phyloP scores from a whole-genome alignment of 1,140 invertebrate species.

The Dendrolimus kikuchii region DNA sequence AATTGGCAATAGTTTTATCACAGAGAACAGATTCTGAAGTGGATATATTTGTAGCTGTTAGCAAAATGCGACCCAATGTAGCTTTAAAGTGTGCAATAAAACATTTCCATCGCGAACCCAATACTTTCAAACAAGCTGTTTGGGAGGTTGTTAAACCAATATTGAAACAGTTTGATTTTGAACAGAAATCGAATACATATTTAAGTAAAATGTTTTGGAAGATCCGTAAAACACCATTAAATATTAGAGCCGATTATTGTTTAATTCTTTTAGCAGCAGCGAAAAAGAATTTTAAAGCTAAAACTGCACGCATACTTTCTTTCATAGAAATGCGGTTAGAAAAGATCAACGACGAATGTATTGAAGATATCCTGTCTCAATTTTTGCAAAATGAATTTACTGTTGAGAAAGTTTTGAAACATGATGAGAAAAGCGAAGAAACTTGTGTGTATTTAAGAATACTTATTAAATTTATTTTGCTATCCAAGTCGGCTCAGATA shows the following conservation, averaged over 20 bases:
- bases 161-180: slow-evolving; percentile 12
- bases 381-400: slow-evolving; percentile 6
- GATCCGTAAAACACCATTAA: slow-evolving; percentile 15
- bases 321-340: slow-evolving; percentile 25
- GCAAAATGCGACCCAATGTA: slow-evolving; percentile 17
- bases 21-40: slow-evolving; percentile 13
- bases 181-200: not conserved
- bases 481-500: slow-evolving; percentile 19
- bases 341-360: slow-evolving; percentile 22
- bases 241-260: slow-evolving; percentile 32
- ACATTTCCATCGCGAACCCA: slow-evolving; percentile 8
- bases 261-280: slow-evolving; percentile 18
- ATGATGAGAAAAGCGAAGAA: not conserved
- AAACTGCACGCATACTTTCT: slow-evolving; percentile 19
- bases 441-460: slow-evolving; percentile 18
- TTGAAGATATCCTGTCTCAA: slow-evolving; percentile 8
- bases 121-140: slow-evolving; percentile 14
- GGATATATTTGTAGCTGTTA: slow-evolving; percentile 14
- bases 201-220: slow-evolving; percentile 10
- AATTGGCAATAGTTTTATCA: slow-evolving; percentile 22
- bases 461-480: slow-evolving; percentile 29
- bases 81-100: slow-evolving; percentile 23
- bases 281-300: slow-evolving; percentile 11
- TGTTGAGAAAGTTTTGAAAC: slow-evolving; percentile 6
- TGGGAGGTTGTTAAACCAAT: slow-evolving; percentile 28